A percentile compares a stretch with the other conserved stretches of the same genome.
Evolutionary conservation across 2,797 vertebrate species (phyloP).

Genomic region (Sebastes vulpes): DNA sequence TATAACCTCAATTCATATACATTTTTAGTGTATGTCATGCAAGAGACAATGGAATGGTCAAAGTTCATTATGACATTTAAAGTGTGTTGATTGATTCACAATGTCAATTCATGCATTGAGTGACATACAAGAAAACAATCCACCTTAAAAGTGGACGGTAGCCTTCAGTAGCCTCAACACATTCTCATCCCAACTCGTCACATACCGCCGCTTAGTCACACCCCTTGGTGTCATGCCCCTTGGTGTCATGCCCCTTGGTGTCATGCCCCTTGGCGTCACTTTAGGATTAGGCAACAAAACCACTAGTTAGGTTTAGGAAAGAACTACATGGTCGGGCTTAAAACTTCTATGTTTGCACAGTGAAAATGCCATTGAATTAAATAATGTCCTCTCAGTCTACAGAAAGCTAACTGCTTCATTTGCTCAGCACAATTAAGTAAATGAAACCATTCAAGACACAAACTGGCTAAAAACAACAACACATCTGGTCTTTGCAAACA

Average conservation of each 20-base stretch:
- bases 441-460: not conserved
- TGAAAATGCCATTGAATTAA: not conserved
- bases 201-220: no score
- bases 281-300: no score
- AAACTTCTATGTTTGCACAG: no score
- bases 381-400: not conserved
- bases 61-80: not conserved
- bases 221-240: no score
- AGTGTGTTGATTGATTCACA: not conserved
- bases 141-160: not conserved
- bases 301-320: no score
- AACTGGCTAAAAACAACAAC: not conserved
- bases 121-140: not conserved
- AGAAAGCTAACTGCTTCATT: not conserved
- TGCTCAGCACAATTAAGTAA: not conserved
- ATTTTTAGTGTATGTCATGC: not conserved
- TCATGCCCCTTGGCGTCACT: no score
- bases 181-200: no score
- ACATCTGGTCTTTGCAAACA: not conserved
- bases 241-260: no score
- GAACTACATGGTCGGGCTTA: no score
- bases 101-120: not conserved
- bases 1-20: not conserved
- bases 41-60: no score
- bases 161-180: fast-evolving